Percentiles rank a stretch among this genome's conserved stretches.
Evolutionary conservation across 2,888 invertebrate species (phyloP).

Genomic region (Autographa pulchrina): DNA sequence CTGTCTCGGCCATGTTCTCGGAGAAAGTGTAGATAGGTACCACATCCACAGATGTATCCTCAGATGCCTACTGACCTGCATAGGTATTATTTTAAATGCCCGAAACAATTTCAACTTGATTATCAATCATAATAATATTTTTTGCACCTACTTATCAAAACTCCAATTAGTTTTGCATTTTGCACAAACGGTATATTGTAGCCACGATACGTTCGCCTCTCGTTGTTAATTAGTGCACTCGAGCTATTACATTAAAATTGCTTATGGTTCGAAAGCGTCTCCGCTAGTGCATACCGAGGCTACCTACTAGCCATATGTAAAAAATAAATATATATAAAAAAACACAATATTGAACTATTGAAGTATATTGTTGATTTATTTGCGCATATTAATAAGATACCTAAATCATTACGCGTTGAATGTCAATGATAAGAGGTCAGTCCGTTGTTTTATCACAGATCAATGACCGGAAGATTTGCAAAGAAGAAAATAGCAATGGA

Average conservation of each 20-base stretch:
- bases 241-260: constrained; percentile 66
- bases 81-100: constrained; percentile 27
- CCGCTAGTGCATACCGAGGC: constrained; percentile 58
- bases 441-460: constrained; percentile 56
- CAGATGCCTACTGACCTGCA: constrained; percentile 50
- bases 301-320: constrained; percentile 32
- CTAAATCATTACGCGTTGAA: constrained; percentile 50
- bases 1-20: constrained; percentile 66
- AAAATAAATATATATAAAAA: constrained; percentile 23
- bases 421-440: constrained; percentile 73
- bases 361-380: constrained; percentile 26
- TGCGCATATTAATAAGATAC: constrained; percentile 54
- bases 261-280: constrained; percentile 63
- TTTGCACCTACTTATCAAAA: constrained; percentile 46
- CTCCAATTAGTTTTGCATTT: constrained; percentile 69
- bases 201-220: constrained; percentile 65
- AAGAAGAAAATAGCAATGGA: constrained; percentile 42
- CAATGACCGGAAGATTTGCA: constrained; percentile 62
- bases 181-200: constrained; percentile 68
- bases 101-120: constrained; percentile 15
- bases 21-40: constrained; percentile 69
- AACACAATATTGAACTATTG: constrained; percentile 19
- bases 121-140: not conserved
- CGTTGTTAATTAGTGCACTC: constrained; percentile 73
- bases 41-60: constrained; percentile 37